A percentile compares a stretch with the other conserved stretches of the same genome.
These are phyloP conservation scores for Sycophila sp. DNA, from an alignment of 1,140 invertebrate genomes.

Conservation along the genomic window DNA sequence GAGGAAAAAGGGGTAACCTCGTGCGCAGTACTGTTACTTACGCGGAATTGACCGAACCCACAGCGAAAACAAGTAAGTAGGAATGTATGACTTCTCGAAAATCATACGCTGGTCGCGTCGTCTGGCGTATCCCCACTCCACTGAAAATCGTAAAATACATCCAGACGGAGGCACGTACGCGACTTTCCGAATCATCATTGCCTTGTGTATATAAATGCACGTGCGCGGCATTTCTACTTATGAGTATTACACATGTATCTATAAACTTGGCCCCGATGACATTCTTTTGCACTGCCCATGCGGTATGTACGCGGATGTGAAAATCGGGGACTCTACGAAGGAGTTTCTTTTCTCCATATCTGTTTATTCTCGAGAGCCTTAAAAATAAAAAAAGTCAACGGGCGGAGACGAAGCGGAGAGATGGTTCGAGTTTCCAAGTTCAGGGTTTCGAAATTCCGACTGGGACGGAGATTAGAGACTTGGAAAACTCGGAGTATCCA, in stretches of 20 bases:
- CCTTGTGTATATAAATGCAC: conserved; percentile 19
- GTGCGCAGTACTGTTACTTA: neutral
- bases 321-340: conserved; percentile 19
- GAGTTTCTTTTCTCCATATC: neutral
- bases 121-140: neutral
- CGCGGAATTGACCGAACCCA: neutral
- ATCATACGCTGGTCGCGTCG: conserved; percentile 9
- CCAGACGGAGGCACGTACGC: neutral
- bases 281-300: conserved; percentile 29
- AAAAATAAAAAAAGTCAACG: neutral
- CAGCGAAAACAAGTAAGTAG: too few relatives aligned
- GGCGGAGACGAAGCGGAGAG: neutral
- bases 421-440: neutral
- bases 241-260: neutral
- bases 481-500: neutral
- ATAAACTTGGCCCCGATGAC: conserved; percentile 5
- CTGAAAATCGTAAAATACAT: conserved; percentile 30
- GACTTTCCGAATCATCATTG: neutral
- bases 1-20: too few relatives aligned
- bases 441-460: neutral
- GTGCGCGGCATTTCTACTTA: conserved; percentile 16
- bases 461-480: neutral
- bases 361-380: neutral
- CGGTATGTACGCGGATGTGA: conserved; percentile 9
- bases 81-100: conserved; percentile 25